A percentile compares a stretch with the other conserved stretches of the same genome.
Conservation (phyloP, 2,797 vertebrate genomes). For the Microhierax caerulescens region DNA sequence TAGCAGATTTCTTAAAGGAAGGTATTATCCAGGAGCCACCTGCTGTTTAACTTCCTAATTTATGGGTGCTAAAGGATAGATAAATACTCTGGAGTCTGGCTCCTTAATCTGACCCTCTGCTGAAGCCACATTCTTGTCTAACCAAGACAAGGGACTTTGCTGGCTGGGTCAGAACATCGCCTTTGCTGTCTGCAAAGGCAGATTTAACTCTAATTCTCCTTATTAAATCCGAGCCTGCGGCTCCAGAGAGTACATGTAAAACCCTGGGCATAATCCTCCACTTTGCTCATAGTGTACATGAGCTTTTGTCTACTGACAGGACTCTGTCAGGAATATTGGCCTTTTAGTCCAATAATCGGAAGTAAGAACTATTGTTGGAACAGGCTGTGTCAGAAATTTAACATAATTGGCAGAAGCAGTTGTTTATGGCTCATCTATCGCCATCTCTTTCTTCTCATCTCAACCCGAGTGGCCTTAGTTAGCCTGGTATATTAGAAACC, state of each 20-base stretch:
- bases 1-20: background rate
- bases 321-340: background rate
- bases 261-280: background rate
- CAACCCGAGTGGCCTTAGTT: background rate
- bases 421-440: background rate
- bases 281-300: background rate
- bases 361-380: background rate
- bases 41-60: background rate
- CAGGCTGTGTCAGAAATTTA: background rate
- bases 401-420: background rate
- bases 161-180: background rate
- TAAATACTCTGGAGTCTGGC: background rate
- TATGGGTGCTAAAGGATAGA: background rate
- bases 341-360: background rate
- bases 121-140: background rate
- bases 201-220: background rate
- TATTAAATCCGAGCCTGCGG: background rate
- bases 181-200: background rate
- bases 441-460: background rate
- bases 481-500: background rate
- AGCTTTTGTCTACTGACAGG: background rate
- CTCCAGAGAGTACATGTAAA: background rate
- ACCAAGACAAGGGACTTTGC: background rate
- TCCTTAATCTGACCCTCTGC: background rate
- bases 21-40: background rate